Evolutionary conservation across 2,113 vertebrate species (phyloP).

Genomic region (Hystrix brachyura): DNA sequence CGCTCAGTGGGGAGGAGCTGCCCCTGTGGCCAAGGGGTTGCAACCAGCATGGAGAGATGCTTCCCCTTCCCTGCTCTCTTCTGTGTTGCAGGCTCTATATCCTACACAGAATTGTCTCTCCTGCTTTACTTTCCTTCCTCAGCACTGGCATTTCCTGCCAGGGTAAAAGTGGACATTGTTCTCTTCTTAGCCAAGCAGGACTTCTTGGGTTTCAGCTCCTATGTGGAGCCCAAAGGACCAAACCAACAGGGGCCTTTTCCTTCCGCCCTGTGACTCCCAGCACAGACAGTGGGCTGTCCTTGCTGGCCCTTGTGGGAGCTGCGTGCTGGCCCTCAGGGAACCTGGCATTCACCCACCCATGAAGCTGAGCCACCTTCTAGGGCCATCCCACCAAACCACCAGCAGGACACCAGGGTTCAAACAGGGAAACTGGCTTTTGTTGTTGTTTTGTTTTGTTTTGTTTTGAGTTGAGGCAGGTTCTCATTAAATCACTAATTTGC

Average conservation of each 20-base stretch:
- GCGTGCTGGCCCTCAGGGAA: not conserved
- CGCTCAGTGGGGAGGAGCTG: not conserved
- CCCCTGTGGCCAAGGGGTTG: not conserved
- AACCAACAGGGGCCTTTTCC: not conserved
- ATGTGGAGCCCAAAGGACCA: not conserved
- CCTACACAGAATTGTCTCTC: not conserved
- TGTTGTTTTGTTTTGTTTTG: not conserved
- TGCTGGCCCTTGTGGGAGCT: not conserved
- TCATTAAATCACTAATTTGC: not conserved
- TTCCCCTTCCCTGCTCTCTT: not conserved
- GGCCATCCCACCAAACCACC: fast-evolving
- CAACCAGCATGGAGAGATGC: not conserved
- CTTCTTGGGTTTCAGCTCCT: not conserved
- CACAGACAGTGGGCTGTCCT: not conserved
- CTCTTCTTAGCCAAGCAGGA: not conserved
- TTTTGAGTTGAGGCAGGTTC: not conserved
- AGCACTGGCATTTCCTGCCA: too few relatives aligned
- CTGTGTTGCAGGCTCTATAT: not conserved
- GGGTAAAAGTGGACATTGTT: not conserved
- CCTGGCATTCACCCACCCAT: not conserved
- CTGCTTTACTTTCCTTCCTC: not conserved
- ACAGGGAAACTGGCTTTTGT: not conserved
- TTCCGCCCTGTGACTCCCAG: too few relatives aligned
- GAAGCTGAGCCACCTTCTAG: not conserved
- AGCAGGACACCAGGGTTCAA: not conserved